Base-by-base conservation (phyloP, 2,888 invertebrate genomes). In the Steromphala cineraria region DNA sequence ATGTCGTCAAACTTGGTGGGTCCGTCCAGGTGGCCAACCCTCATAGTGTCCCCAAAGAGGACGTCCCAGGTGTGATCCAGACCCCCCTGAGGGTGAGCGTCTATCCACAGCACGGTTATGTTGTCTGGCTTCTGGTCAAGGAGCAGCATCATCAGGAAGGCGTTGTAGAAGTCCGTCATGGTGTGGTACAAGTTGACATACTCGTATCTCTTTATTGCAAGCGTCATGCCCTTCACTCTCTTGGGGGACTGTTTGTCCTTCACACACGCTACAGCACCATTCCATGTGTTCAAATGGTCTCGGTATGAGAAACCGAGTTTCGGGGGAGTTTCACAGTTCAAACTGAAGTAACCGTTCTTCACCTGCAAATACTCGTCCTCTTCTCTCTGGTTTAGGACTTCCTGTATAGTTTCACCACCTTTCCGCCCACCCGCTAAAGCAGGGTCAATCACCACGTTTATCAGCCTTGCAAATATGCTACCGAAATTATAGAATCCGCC, bases 111-210 rank as follows among this genome's bases (percentile, higher is more conserved):
- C 17, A 93, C 88, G 21, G 88, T 90, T 0, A 89, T 84, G 13
- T 89, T 79, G n/a, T 85, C 81, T 2, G 88, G 87, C 13, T 84
- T 74, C 15, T 85, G 71, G 53, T 86, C 78, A 46, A 90, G 90
- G 8, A 88, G 82, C 19, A 86, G 82, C 67, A 87, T 83, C 80
- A 90, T 84, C 7, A 91, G 82, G 75, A 89, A 92, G 1, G 90
- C 89, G 80, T 90, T 91, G 83, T 88, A 92, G 80, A 87, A 88
- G 82, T 92, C 92, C 0, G 90, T 89, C 87, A 92, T 89, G 0
- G 91, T 90, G 77, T 91, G 91, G 80, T 92, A 92, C 15, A 91
- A 62, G 77, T 92, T 92, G 5, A 86, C 92, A 81, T 91, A 92
- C 78, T 92, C 92, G 77, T 89, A 90, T 15, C 92, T 82, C 53